These are phyloP conservation scores for Columba livia DNA, from an alignment of 2,113 vertebrate genomes.

Conservation along the genomic window DNA sequence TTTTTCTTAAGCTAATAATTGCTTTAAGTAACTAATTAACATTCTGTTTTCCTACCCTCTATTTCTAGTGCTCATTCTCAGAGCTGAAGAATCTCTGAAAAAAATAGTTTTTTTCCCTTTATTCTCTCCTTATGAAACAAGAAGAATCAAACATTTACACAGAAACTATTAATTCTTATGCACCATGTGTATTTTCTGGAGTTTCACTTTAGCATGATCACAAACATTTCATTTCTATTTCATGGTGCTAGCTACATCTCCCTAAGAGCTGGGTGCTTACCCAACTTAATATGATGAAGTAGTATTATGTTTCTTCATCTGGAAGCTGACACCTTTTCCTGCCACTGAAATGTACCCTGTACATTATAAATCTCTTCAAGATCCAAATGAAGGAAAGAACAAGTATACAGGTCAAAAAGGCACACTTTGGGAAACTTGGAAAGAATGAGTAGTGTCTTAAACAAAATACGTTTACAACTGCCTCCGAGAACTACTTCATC, in stretches of 20 bases:
- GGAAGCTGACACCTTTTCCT: conserved; percentile 25
- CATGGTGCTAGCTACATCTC: not conserved
- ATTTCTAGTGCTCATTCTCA: not conserved
- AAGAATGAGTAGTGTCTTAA: conserved; percentile 60
- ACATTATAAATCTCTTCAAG: conserved; percentile 31
- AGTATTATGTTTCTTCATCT: conserved; percentile 25
- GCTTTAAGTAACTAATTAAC: not conserved
- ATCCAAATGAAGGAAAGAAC: conserved; percentile 14
- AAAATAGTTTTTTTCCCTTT: not conserved
- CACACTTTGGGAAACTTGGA: conserved; percentile 33
- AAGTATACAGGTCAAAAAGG: conserved; percentile 42
- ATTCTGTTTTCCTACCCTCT: not conserved
- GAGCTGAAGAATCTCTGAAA: not conserved
- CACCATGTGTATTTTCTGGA: not conserved
- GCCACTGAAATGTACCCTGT: not conserved
- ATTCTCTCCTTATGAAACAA: not conserved
- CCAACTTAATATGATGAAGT: not conserved
- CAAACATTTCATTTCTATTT: conserved; percentile 21
- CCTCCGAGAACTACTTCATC: conserved; percentile 55
- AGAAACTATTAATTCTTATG: not conserved
- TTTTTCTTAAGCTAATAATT: not conserved
- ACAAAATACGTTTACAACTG: conserved; percentile 54
- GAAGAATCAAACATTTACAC: not conserved
- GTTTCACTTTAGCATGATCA: not conserved
- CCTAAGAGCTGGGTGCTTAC: conserved; percentile 2